Percentiles rank a stretch among this genome's conserved stretches.
Evolutionary conservation across 2,797 vertebrate species (phyloP).

Genomic region (Sardinella longiceps): DNA sequence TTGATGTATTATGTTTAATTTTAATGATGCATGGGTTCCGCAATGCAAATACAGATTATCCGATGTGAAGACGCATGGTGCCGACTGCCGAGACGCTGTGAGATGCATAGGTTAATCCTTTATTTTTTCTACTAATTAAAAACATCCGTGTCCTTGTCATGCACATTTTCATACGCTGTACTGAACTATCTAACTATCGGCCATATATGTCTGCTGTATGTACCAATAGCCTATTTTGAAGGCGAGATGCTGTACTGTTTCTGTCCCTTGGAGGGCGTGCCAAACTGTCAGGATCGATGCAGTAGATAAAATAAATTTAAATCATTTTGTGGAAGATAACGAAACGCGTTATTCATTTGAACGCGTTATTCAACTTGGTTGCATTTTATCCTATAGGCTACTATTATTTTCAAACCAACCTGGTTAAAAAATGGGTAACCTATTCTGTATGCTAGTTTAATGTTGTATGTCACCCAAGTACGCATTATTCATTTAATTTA

Average conservation of each 20-base stretch:
- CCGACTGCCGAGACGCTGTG: too few relatives aligned
- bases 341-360: not conserved
- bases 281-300: slow-evolving; percentile 18
- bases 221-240: not conserved
- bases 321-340: not conserved
- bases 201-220: not conserved
- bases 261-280: slow-evolving; percentile 13
- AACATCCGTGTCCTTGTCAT: too few relatives aligned
- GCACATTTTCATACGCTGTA: too few relatives aligned
- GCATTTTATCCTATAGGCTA: not conserved
- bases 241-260: not conserved
- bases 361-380: not conserved
- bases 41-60: too few relatives aligned
- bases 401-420: not conserved
- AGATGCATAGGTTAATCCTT: too few relatives aligned
- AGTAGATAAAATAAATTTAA: slow-evolving; percentile 1
- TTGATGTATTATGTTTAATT: too few relatives aligned
- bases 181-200: too few relatives aligned
- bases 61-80: too few relatives aligned
- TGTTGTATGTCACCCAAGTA: not conserved
- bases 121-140: too few relatives aligned
- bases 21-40: too few relatives aligned
- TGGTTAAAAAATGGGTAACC: not conserved
- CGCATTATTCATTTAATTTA: not conserved
- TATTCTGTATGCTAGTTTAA: not conserved